A percentile compares a stretch with the other conserved stretches of the same genome.
Evolutionary conservation across 2,888 invertebrate species (phyloP).

Genomic region (Smittia sp.): DNA sequence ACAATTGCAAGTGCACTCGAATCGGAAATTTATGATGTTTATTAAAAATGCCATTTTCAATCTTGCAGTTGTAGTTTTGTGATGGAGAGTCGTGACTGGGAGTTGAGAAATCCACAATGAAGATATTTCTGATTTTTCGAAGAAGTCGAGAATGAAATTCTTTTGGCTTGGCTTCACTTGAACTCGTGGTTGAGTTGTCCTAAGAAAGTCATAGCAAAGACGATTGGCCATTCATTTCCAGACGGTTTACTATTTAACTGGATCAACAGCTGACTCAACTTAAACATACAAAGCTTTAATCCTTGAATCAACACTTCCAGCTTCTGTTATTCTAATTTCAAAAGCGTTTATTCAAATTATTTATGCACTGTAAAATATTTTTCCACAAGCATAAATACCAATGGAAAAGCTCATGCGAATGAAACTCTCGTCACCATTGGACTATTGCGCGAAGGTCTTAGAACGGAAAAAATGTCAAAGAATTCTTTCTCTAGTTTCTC

Average conservation of each 20-base stretch:
- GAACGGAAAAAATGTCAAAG: conserved; percentile 25
- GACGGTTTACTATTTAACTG: too few relatives aligned
- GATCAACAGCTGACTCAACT: too few relatives aligned
- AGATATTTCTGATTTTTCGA: neutral
- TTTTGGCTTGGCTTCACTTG: too few relatives aligned
- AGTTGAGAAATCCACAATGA: neutral
- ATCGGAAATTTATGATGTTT: too few relatives aligned
- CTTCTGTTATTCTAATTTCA: too few relatives aligned
- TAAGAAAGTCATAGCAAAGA: too few relatives aligned
- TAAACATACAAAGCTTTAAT: too few relatives aligned
- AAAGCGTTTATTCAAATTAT: conserved; percentile 17
- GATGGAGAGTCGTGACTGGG: neutral
- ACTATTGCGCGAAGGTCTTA: conserved; percentile 24
- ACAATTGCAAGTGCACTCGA: neutral
- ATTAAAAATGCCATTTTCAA: too few relatives aligned
- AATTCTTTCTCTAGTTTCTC: neutral
- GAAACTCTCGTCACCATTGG: conserved; percentile 30
- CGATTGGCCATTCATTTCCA: too few relatives aligned
- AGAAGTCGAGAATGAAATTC: too few relatives aligned
- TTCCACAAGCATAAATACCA: conserved; percentile 17
- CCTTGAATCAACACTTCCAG: too few relatives aligned
- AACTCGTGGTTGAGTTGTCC: too few relatives aligned
- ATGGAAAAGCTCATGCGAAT: conserved; percentile 26
- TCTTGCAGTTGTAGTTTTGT: neutral
- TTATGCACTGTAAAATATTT: conserved; percentile 6